phyloP scores from a whole-genome alignment of 2,797 vertebrate species.

The Arnoldichthys spilopterus region DNA sequence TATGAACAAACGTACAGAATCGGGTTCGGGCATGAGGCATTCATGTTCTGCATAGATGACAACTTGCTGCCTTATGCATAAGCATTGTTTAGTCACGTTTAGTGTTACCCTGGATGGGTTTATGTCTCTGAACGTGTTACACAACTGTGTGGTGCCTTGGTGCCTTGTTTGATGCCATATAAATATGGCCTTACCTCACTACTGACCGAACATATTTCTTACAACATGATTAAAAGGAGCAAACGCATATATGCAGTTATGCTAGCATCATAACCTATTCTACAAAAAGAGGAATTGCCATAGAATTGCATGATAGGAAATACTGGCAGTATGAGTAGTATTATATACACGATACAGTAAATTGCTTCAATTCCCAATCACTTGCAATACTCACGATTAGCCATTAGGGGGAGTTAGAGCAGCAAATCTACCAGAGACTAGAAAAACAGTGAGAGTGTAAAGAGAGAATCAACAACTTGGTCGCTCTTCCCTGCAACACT shows the following conservation, averaged over 20 bases:
- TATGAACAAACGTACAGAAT: slow-evolving; percentile 4
- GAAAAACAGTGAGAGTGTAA: slow-evolving; percentile 9
- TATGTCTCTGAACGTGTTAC: not conserved
- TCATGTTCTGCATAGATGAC: slow-evolving; percentile 39
- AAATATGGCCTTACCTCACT: slow-evolving; percentile 3
- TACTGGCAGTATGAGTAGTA: not conserved
- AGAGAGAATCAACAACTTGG: not conserved
- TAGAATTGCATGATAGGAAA: slow-evolving; percentile 26
- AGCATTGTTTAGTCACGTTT: not conserved
- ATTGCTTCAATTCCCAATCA: not conserved
- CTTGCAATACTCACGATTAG: slow-evolving; percentile 11
- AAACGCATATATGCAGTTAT: slow-evolving; percentile 12
- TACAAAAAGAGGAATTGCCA: slow-evolving; percentile 7
- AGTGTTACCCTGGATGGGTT: not conserved
- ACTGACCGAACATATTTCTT: slow-evolving; percentile 1
- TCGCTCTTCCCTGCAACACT: not conserved
- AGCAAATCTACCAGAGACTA: slow-evolving; percentile 22
- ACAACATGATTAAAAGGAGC: slow-evolving; percentile 11
- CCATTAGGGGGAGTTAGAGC: slow-evolving; percentile 18
- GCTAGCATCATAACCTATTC: not conserved
- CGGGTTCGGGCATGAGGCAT: slow-evolving; percentile 18
- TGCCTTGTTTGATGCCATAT: not conserved
- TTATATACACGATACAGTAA: slow-evolving; percentile 18
- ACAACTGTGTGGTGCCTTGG: not conserved
- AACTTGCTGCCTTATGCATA: slow-evolving; percentile 10